Conservation (phyloP, 2,888 invertebrate species). For the Bugulina stolonifera region DNA sequence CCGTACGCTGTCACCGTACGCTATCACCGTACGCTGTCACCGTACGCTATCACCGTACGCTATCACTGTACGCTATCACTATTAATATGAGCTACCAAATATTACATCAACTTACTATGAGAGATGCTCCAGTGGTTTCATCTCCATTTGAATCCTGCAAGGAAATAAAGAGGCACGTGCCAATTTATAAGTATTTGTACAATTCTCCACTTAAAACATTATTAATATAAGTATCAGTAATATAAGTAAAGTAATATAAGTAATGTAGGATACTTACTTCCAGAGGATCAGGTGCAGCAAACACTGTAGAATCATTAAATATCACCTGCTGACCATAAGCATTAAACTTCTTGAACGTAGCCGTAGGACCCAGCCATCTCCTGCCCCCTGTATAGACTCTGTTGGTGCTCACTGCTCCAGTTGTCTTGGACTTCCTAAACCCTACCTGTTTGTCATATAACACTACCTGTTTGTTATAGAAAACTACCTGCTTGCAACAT, state of each 20-base stretch:
- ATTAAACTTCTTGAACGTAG: slow-evolving; percentile 9
- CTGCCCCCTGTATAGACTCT: neutral
- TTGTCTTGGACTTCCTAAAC: slow-evolving; percentile 7
- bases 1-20: too few relatives aligned
- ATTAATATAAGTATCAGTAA: neutral
- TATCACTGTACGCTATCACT: too few relatives aligned
- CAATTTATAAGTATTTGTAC: too few relatives aligned
- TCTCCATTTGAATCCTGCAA: too few relatives aligned
- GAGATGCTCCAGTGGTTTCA: too few relatives aligned
- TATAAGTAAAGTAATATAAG: neutral
- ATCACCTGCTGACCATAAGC: neutral
- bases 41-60: too few relatives aligned
- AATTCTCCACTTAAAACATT: neutral
- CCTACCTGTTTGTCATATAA: slow-evolving; percentile 12
- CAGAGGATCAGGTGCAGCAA: neutral
- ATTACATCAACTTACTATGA: too few relatives aligned
- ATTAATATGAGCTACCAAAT: too few relatives aligned
- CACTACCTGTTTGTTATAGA: too few relatives aligned
- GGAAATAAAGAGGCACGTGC: too few relatives aligned
- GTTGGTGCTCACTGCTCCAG: neutral
- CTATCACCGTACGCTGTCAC: too few relatives aligned
- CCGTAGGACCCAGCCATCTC: neutral
- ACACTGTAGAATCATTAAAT: neutral
- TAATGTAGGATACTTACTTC: neutral
- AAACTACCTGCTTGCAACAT: too few relatives aligned